Evolutionary conservation across 2,113 vertebrate species (phyloP), one percentile per base, ranked within the genome.

Genomic region (Lampris incognitus): DNA sequence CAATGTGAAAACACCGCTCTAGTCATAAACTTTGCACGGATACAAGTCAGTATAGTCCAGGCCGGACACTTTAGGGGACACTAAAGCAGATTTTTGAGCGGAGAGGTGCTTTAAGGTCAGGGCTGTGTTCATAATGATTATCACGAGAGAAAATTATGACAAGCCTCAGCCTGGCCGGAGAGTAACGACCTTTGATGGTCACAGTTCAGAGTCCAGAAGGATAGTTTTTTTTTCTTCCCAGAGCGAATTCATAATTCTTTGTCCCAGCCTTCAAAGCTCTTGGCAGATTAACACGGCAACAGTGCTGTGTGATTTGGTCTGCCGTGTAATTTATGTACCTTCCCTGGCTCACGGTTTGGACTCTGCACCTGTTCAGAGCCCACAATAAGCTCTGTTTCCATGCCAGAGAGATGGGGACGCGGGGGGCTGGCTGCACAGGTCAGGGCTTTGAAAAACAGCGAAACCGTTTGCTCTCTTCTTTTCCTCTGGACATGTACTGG

Each of bases 221-320:
- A 64, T 60, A 2, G 39, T 70, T 71, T 81, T 58, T 76, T 48
- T 37, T 57, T 61, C 52, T 76, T 71, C 67, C 64, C 74, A 71
- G 68, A 65, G 63, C 75, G 55, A 84, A 82, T 84, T 88, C 83
- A 87, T 88, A 87, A 90, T 75, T 87, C 83, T 87, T 90, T 79
- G 81, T 84, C 80, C 81, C 52, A 72, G 84, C 80, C 84, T 89
- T 93, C 86, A 89, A 89, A 92, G 89, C 68, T 69, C 77, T 87
- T 92, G 89, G 90, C 92, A 92, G 90, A 92, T 93, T 91, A 92
- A 88, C 89, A 80, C 80, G 66, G 86, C 78, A 83, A 78, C 89
- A 72, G 76, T 38, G 81, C 81, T 64, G 72, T 87, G 85, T 66
- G 84, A 89, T 91, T 88, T 70, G 68, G 75, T 84, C 72, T 56